Conservation (phyloP, 1,140 invertebrate genomes). For the Cherax quadricarinatus region DNA sequence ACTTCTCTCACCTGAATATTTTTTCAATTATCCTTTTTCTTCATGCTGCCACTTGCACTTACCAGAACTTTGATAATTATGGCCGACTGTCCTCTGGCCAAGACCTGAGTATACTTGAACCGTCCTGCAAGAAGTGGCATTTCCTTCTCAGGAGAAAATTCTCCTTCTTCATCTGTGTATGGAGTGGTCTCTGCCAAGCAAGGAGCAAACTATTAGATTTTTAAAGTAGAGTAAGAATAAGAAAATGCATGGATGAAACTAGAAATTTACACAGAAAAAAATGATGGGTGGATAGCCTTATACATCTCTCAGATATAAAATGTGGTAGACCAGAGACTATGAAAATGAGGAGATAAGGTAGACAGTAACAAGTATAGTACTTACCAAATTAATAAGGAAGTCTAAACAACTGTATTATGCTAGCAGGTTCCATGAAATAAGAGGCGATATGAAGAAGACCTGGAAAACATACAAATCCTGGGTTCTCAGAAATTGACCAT, state of each 20-base stretch:
- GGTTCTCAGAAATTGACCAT: too few species aligned
- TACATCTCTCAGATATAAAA: too few species aligned
- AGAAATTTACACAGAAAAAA: background rate
- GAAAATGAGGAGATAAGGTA: too few species aligned
- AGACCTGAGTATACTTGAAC: slow-evolving; percentile 73
- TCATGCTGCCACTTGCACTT: background rate
- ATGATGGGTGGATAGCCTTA: too few species aligned
- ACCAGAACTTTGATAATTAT: slow-evolving; percentile 75
- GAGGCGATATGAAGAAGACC: too few species aligned
- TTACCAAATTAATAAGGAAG: too few species aligned
- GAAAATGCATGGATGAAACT: background rate
- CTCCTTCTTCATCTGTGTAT: slow-evolving; percentile 74
- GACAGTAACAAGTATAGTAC: too few species aligned
- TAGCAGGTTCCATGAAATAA: too few species aligned
- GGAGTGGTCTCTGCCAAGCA: slow-evolving; percentile 67
- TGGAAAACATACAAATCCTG: too few species aligned
- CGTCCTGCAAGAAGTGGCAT: slow-evolving; percentile 74
- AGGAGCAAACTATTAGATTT: background rate
- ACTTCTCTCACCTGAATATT: too few species aligned
- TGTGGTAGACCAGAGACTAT: too few species aligned
- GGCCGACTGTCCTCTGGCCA: slow-evolving; percentile 75
- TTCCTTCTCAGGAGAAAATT: slow-evolving; percentile 70
- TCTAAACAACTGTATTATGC: too few species aligned
- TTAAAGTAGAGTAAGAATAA: background rate
- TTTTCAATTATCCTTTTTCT: background rate